Conservation (phyloP, 2,113 vertebrate species). For the Tragelaphus buxtoni region DNA sequence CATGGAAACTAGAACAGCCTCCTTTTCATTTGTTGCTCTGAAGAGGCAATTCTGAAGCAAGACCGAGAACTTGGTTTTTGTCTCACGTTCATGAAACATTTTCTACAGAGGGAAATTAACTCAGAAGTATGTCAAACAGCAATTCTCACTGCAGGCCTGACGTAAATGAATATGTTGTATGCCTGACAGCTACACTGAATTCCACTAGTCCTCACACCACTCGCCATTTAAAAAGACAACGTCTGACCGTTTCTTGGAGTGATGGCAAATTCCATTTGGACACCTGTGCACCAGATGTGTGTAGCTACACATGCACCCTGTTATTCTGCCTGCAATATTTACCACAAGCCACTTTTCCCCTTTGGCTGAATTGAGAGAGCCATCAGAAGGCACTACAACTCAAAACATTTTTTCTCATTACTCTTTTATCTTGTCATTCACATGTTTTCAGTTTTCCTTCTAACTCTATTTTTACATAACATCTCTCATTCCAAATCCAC, state of each 20-base stretch:
- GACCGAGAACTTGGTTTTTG: not conserved
- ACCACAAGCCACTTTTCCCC: not conserved
- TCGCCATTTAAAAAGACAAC: conserved; percentile 43
- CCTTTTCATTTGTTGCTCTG: not conserved
- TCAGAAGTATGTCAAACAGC: not conserved
- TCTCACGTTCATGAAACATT: not conserved
- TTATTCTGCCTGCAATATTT: not conserved
- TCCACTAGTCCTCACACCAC: not conserved
- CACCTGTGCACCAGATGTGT: conserved; percentile 59
- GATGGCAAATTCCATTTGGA: not conserved
- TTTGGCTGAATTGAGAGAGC: not conserved
- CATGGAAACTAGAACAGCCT: not conserved
- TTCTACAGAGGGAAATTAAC: not conserved
- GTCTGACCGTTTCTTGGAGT: not conserved
- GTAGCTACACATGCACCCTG: not conserved
- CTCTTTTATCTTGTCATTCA: conserved; percentile 40
- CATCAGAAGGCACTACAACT: not conserved
- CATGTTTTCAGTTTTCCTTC: conserved; percentile 22
- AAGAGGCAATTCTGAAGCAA: not conserved
- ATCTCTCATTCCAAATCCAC: not conserved
- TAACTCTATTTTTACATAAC: not conserved
- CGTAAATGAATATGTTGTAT: not conserved
- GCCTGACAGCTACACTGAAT: conserved; percentile 25
- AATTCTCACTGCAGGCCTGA: not conserved
- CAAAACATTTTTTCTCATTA: not conserved